Conservation (phyloP, 2,888 invertebrate species). For the Orthosia gracilis region DNA sequence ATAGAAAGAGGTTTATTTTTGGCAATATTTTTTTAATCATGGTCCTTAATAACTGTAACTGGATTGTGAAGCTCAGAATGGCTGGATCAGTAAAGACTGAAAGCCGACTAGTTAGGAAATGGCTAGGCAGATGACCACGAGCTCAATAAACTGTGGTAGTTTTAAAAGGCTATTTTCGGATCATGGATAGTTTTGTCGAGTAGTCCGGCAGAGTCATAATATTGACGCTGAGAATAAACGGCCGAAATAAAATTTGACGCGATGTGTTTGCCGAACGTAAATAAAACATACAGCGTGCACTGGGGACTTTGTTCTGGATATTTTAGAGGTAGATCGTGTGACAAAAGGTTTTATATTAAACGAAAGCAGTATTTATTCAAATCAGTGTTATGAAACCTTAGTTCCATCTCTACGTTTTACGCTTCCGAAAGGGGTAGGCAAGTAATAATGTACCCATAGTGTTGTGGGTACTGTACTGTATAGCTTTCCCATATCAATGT, state of each 20-base stretch:
- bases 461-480: conserved; percentile 5
- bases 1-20: conserved; percentile 1
- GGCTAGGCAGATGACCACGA: neutral
- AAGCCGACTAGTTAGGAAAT: neutral
- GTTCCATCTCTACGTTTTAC: neutral
- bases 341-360: conserved; percentile 25
- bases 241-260: conserved; percentile 51
- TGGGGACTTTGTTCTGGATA: conserved; percentile 22
- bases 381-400: neutral
- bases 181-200: conserved; percentile 17
- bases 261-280: conserved; percentile 50
- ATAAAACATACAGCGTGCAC: conserved; percentile 49
- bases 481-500: conserved; percentile 24
- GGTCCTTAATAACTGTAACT: neutral
- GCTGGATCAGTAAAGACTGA: too few species aligned
- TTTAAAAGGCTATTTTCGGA: neutral
- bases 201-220: conserved; percentile 25
- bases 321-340: conserved; percentile 16
- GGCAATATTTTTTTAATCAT: neutral
- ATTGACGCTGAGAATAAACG: conserved; percentile 48
- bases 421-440: neutral
- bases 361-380: conserved; percentile 10
- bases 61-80: neutral
- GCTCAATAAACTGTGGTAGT: neutral
- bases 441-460: neutral